phyloP scores from a whole-genome alignment of 1,140 invertebrate species.

The Pogonomyrmex barbatus region DNA sequence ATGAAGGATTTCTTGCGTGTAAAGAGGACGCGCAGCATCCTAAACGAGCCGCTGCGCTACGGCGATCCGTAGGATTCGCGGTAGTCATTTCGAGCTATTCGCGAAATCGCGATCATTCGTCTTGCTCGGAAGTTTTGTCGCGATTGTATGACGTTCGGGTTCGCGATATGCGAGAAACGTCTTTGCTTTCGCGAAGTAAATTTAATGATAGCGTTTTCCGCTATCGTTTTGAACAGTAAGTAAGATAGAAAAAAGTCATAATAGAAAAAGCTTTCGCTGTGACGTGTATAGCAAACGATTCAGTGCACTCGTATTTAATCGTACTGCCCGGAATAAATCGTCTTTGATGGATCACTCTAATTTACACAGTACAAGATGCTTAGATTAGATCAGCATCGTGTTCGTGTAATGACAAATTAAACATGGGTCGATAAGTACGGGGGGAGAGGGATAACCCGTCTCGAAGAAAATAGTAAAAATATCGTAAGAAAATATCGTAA shows the following conservation, averaged over 20 bases:
- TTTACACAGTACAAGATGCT: constrained; percentile 36
- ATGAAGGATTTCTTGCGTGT: constrained; percentile 78
- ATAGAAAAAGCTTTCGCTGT: neutral
- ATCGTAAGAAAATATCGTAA: neutral
- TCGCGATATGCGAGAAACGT: neutral
- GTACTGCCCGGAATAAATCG: constrained; percentile 25
- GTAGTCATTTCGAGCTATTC: constrained; percentile 32
- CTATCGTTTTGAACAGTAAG: neutral
- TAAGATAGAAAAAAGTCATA: neutral
- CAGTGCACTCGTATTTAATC: neutral
- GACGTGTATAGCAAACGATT: neutral
- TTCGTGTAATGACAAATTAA: constrained; percentile 7
- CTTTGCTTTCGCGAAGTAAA: neutral
- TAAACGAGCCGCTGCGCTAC: constrained; percentile 12
- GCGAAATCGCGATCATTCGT: constrained; percentile 44
- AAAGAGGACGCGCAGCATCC: constrained; percentile 69
- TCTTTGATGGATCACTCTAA: constrained; percentile 29
- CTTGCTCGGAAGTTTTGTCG: neutral
- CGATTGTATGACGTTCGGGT: neutral
- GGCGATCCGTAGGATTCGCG: constrained; percentile 41
- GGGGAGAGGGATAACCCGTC: constrained; percentile 43
- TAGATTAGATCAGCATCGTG: constrained; percentile 33
- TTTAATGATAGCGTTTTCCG: neutral
- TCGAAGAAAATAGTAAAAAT: neutral
- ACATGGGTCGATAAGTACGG: constrained; percentile 48